These are phyloP conservation scores for Oryzias curvinotus DNA, from an alignment of 2,113 vertebrate species.

Conservation along the genomic window DNA sequence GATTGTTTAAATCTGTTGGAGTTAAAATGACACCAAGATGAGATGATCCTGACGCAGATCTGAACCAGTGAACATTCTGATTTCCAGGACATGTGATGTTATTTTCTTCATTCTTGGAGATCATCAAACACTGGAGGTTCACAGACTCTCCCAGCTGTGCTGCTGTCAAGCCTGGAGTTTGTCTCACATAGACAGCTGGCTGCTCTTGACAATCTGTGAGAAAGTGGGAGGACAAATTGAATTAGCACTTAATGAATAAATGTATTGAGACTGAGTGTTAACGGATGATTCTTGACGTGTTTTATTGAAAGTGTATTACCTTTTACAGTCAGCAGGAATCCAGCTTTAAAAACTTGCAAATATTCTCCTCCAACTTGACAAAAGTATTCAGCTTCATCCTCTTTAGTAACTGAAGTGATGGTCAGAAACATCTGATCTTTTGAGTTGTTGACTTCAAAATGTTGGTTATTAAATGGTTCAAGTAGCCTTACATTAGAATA, in stretches of 20 bases:
- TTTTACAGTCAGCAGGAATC: slow-evolving; percentile 16
- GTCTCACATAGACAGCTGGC: slow-evolving; percentile 20
- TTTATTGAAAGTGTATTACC: not conserved
- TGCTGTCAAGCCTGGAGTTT: slow-evolving; percentile 11
- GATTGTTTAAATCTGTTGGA: not conserved
- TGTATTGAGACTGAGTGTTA: too few species aligned
- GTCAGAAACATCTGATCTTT: not conserved
- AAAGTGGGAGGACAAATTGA: not conserved
- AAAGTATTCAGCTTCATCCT: slow-evolving; percentile 38
- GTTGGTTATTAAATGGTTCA: not conserved
- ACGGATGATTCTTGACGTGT: too few species aligned
- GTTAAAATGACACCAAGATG: slow-evolving; percentile 32
- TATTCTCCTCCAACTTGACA: not conserved
- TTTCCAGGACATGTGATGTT: slow-evolving; percentile 20
- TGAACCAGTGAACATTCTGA: slow-evolving; percentile 39
- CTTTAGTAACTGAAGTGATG: slow-evolving; percentile 27
- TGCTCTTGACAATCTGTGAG: slow-evolving; percentile 6
- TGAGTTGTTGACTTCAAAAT: not conserved
- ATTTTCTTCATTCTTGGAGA: slow-evolving; percentile 14
- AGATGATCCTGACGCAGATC: slow-evolving; percentile 15
- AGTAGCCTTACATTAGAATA: accelerated
- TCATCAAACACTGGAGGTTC: slow-evolving; percentile 47
- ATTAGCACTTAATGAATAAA: too few species aligned
- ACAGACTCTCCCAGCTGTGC: slow-evolving; percentile 20
- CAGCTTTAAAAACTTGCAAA: not conserved